These are phyloP conservation scores for Ephestia elutella DNA, from an alignment of 1,140 invertebrate species.

Conservation along the genomic window DNA sequence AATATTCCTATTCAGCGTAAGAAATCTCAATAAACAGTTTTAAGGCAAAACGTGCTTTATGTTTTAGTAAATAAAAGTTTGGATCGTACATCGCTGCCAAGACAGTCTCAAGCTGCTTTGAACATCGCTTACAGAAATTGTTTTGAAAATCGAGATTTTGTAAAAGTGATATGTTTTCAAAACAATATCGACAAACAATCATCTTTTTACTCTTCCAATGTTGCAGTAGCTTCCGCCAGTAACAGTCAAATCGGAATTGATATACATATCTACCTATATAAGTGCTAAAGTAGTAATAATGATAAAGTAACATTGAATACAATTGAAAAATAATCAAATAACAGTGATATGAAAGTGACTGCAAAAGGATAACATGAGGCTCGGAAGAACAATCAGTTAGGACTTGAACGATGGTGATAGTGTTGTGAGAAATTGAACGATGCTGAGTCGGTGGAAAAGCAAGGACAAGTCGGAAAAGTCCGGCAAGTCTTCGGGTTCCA, in stretches of 20 bases:
- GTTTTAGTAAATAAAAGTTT: too few relatives aligned
- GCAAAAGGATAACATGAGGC: background rate
- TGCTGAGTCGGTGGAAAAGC: conserved; percentile 69
- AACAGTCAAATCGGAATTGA: conserved; percentile 27
- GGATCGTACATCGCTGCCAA: too few relatives aligned
- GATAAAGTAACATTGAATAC: background rate
- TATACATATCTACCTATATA: conserved; percentile 25
- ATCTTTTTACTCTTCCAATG: background rate
- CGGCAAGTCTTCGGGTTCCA: conserved; percentile 54
- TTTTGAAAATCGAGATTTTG: too few relatives aligned
- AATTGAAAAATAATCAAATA: background rate
- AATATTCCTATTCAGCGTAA: too few relatives aligned
- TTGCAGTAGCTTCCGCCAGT: background rate
- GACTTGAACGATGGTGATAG: background rate
- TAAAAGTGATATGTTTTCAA: background rate
- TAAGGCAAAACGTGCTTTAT: too few relatives aligned
- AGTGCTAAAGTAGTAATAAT: conserved; percentile 9
- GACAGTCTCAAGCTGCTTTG: too few relatives aligned
- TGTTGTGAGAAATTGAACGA: conserved; percentile 17
- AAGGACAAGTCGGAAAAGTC: conserved; percentile 68
- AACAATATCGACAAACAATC: background rate
- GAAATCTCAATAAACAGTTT: too few relatives aligned
- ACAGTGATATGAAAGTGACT: conserved; percentile 14
- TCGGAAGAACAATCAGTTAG: background rate
- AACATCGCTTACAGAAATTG: too few relatives aligned